Conservation (phyloP, 2,113 vertebrate genomes). For the Chaetodon trifascialis region DNA sequence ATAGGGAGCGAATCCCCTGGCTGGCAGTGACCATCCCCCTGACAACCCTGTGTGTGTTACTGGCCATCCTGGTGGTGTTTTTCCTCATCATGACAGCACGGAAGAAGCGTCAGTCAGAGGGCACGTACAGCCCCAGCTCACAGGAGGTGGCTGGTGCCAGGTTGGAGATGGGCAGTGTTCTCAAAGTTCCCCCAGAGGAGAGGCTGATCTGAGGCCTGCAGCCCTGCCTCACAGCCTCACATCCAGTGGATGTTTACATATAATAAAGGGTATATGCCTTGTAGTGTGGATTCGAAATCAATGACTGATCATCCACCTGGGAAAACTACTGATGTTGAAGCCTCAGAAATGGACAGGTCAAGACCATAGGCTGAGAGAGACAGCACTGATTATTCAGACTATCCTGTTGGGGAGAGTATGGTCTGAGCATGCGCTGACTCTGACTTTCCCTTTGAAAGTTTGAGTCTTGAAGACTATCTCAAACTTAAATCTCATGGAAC, state of each 20-base stretch:
- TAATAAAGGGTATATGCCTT: neutral
- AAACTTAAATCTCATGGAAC: neutral
- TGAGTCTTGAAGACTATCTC: slow-evolving; percentile 12
- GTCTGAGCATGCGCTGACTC: slow-evolving; percentile 1
- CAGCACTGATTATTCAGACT: neutral
- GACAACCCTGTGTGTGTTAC: slow-evolving; percentile 89
- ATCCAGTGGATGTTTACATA: slow-evolving; percentile 39
- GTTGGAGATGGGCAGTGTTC: slow-evolving; percentile 97
- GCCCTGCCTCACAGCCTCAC: neutral
- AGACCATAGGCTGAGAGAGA: slow-evolving; percentile 14
- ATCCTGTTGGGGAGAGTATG: neutral
- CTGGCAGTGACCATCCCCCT: slow-evolving; percentile 92
- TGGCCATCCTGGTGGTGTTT: slow-evolving; percentile 89
- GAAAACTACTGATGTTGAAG: slow-evolving; percentile 43
- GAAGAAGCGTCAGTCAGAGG: slow-evolving; percentile 96
- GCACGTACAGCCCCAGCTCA: slow-evolving; percentile 97
- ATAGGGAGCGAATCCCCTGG: slow-evolving; percentile 86
- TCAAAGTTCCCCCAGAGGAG: slow-evolving; percentile 97
- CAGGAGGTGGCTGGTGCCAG: slow-evolving; percentile 97
- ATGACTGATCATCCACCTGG: slow-evolving; percentile 19
- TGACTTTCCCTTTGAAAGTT: neutral
- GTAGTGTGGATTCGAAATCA: slow-evolving; percentile 15
- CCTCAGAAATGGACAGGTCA: slow-evolving; percentile 15
- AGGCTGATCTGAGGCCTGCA: slow-evolving; percentile 87
- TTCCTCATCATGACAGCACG: slow-evolving; percentile 93